phyloP scores from a whole-genome alignment of 2,888 invertebrate species.

The Chrysolina americana region DNA sequence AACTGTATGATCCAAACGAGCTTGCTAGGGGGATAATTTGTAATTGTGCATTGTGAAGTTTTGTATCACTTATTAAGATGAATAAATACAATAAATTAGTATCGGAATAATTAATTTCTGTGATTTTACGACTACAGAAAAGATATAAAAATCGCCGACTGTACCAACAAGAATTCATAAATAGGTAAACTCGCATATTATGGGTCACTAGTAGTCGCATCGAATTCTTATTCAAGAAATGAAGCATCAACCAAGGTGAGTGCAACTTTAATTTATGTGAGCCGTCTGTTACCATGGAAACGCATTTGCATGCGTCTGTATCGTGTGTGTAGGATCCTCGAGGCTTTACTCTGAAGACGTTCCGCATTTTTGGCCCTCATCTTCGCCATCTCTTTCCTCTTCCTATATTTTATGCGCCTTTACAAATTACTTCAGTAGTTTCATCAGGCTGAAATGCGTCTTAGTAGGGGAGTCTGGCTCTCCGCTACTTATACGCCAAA shows the following conservation, averaged over 20 bases:
- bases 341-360: slow-evolving; percentile 57
- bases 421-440: slow-evolving; percentile 57
- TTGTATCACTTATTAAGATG: no score
- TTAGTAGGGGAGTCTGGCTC: slow-evolving; percentile 2
- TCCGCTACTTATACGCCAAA: slow-evolving; percentile 8
- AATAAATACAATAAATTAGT: no score
- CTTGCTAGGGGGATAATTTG: no score
- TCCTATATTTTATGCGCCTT: slow-evolving; percentile 53
- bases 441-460: slow-evolving; percentile 47
- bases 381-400: slow-evolving; percentile 42
- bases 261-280: slow-evolving; percentile 65
- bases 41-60: no score
- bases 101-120: no score
- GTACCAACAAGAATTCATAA: slow-evolving; percentile 15
- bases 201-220: slow-evolving; percentile 54
- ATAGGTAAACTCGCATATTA: slow-evolving; percentile 34
- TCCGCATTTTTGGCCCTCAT: slow-evolving; percentile 57
- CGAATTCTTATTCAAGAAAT: slow-evolving; percentile 63
- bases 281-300: slow-evolving; percentile 66
- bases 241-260: slow-evolving; percentile 63
- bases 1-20: no score
- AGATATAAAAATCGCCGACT: neutral
- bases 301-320: slow-evolving; percentile 66
- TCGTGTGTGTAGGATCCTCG: slow-evolving; percentile 56
- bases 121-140: no score